Base-by-base conservation (phyloP, 2,888 invertebrate genomes). In the Stictocephala bisonia region DNA sequence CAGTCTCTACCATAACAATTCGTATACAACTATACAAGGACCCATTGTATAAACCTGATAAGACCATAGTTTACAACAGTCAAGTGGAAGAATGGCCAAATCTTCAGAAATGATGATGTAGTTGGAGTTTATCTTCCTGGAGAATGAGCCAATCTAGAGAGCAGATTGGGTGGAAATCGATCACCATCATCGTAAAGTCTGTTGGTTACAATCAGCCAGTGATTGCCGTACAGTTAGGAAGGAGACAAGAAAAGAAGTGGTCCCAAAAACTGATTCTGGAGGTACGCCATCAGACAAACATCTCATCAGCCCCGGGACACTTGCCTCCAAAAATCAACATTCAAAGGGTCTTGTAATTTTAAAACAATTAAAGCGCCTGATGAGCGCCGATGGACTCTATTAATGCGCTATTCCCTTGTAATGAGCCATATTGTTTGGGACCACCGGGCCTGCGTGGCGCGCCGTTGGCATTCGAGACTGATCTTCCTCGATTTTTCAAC, bases 261-360 rank as follows among this genome's bases (percentile, higher is more conserved):
- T 35, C 40, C 60, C 60, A 3, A n/a, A 18, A 2, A n/a, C 15
- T 18, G 29, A 6, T n/a, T 13, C 27, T n/a, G n/a, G 60, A 35
- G 60, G 44, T 1, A 27, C 64, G 18, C 64, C 44, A 44, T 44
- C 64, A 40, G 44, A 64, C 64, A 64, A 64, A 64, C 64, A 41
- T 26, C 44, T 64, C 64, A 64, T 64, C 44, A 64, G 31, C 58
- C 58, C 35, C 58, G 31, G 58, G 58, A 58, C 58, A 58, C 58
- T 40, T 60, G 60, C 60, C 64, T 64, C 64, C 64, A 26, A 64
- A 64, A 64, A 64, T 64, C 64, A 64, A 64, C 64, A 64, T 64
- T 64, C 64, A 64, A 64, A 64, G 44, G 64, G 64, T 64, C 64
- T 41, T 64, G 64, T 64, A 64, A 64, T 64, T 64, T 64, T 64